These are phyloP conservation scores for Mercenaria mercenaria DNA, from an alignment of 1,140 invertebrate genomes.

Conservation along the genomic window DNA sequence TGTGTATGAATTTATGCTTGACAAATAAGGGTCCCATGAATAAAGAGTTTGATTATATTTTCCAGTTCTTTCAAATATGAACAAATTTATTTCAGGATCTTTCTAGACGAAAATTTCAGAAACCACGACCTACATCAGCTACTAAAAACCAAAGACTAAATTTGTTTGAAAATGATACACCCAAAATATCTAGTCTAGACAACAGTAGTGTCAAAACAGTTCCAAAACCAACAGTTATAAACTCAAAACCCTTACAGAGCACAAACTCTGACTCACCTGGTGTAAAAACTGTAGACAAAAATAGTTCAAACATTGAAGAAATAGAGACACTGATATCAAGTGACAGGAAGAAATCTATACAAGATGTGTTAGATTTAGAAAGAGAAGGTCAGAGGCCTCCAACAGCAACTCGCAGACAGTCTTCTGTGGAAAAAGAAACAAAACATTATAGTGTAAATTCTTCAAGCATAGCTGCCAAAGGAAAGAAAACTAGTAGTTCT, in stretches of 20 bases:
- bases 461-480: constrained; percentile 75
- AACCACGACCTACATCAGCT: constrained; percentile 68
- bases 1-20: no score
- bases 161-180: constrained; percentile 60
- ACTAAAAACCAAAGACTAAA: constrained; percentile 66
- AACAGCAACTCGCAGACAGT: constrained; percentile 49
- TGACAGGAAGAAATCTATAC: constrained; percentile 55
- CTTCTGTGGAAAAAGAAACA: constrained; percentile 61
- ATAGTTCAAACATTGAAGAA: constrained; percentile 40
- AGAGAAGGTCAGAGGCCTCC: constrained; percentile 11
- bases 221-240: constrained; percentile 39
- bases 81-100: constrained; percentile 61
- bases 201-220: constrained; percentile 24
- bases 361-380: constrained; percentile 73
- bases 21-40: no score
- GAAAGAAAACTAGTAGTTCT: constrained; percentile 10
- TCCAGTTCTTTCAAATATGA: no score
- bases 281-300: not conserved
- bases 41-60: no score
- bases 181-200: constrained; percentile 60
- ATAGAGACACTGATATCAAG: constrained; percentile 64
- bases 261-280: not conserved
- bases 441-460: constrained; percentile 76
- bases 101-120: constrained; percentile 68
- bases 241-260: constrained; percentile 7